Evolutionary conservation across 92 coral and sea anemone genomes (phyloP).

Genomic region (Epizoanthus illoricatus): DNA sequence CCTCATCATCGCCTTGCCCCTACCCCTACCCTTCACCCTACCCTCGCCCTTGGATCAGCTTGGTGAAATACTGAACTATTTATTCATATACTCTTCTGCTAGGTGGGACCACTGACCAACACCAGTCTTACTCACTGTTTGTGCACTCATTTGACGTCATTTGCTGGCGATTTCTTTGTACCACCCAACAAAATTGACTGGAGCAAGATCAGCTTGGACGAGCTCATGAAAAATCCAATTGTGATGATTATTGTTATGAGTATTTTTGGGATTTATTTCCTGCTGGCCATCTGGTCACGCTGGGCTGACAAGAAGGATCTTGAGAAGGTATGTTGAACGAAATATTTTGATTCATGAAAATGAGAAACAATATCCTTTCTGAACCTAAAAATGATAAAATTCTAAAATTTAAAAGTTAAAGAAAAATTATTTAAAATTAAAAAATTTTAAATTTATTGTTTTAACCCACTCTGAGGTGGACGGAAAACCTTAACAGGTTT

Average conservation of each 20-base stretch:
- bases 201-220: slow-evolving; percentile 77
- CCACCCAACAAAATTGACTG: slow-evolving; percentile 97
- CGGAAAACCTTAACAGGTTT: no score
- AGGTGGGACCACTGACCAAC: slow-evolving; percentile 88
- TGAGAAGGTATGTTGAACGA: slow-evolving; percentile 68
- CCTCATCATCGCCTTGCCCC: no score
- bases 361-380: no score
- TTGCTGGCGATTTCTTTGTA: slow-evolving; percentile 90
- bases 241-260: slow-evolving; percentile 88
- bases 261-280: slow-evolving; percentile 76
- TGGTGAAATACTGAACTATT: neutral
- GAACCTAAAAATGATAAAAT: no score
- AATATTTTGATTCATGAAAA: neutral
- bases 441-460: no score
- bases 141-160: slow-evolving; percentile 81
- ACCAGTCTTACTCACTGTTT: slow-evolving; percentile 71
- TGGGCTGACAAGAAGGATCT: slow-evolving; percentile 93
- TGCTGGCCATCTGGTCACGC: slow-evolving; percentile 87
- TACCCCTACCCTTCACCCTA: neutral
- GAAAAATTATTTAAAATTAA: neutral
- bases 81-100: neutral
- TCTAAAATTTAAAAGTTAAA: neutral
- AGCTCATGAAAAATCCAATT: slow-evolving; percentile 83
- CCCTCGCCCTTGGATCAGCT: neutral
- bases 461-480: no score